phyloP scores from a whole-genome alignment of 2,113 vertebrate species.

The Empidonax traillii region DNA sequence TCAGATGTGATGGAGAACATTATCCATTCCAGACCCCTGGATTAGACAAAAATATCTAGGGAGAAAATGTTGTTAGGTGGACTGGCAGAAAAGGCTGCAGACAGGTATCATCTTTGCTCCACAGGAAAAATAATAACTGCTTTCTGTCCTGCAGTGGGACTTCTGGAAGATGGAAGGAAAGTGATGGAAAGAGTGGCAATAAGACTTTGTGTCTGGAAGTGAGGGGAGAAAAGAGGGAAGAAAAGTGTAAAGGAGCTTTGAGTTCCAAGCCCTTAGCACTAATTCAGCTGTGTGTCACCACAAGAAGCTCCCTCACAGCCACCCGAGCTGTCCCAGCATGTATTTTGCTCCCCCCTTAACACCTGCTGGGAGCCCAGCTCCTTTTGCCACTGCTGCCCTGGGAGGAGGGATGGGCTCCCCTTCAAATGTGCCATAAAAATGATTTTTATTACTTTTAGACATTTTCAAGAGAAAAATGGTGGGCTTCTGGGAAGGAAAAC shows the following conservation, averaged over 20 bases:
- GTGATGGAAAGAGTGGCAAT: not conserved
- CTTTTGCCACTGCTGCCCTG: not conserved
- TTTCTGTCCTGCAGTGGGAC: not conserved
- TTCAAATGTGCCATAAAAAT: fast-evolving
- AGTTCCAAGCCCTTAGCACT: not conserved
- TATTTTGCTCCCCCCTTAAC: not conserved
- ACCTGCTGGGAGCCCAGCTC: not conserved
- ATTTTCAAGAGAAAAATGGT: not conserved
- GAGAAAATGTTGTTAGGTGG: not conserved
- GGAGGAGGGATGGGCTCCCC: not conserved
- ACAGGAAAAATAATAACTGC: not conserved
- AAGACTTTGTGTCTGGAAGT: not conserved
- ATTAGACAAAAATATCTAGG: not conserved
- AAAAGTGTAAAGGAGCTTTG: not conserved
- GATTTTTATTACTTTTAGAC: not conserved
- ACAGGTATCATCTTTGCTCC: not conserved
- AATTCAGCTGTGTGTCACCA: fast-evolving
- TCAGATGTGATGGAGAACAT: not conserved
- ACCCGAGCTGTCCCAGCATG: fast-evolving
- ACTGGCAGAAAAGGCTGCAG: not conserved
- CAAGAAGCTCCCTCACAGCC: not conserved
- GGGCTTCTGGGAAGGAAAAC: not conserved
- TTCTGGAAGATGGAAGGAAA: not conserved
- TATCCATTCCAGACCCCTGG: not conserved
- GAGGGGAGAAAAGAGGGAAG: not conserved